phyloP scores from a whole-genome alignment of 2,888 invertebrate species.

The Pardosa pseudoannulata region DNA sequence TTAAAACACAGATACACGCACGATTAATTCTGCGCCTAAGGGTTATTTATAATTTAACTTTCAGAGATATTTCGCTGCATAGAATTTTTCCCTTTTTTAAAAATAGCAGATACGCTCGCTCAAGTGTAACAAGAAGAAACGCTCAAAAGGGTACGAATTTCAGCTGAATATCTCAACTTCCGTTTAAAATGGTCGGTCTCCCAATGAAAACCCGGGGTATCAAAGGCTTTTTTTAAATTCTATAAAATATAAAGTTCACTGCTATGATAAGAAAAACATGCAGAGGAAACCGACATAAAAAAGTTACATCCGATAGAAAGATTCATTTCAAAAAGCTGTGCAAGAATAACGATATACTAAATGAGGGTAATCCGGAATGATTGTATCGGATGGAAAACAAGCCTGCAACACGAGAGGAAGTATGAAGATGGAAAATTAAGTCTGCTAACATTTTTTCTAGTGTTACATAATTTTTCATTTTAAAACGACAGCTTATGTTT shows the following conservation, averaged over 20 bases:
- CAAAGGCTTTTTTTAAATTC: background rate
- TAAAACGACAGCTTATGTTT: no score
- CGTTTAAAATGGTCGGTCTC: background rate
- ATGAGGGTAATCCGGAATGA: background rate
- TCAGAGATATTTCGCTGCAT: background rate
- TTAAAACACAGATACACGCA: background rate
- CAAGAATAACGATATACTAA: background rate
- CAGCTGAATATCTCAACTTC: background rate
- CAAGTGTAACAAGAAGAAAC: background rate
- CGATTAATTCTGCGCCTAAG: background rate
- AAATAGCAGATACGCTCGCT: background rate
- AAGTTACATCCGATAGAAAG: background rate
- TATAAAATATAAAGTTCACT: background rate
- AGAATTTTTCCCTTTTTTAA: background rate
- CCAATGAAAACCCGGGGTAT: background rate
- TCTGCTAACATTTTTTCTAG: no score
- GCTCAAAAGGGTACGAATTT: background rate
- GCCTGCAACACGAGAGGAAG: no score
- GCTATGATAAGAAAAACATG: background rate
- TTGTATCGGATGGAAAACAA: no score
- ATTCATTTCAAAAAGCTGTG: background rate
- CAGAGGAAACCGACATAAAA: background rate
- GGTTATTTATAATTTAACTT: background rate
- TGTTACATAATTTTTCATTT: no score
- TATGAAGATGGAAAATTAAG: no score